Percentiles rank a stretch among this genome's conserved stretches.
These are phyloP conservation scores for Drosophila atripex DNA, from an alignment of 2,888 invertebrate species.

Conservation along the genomic window DNA sequence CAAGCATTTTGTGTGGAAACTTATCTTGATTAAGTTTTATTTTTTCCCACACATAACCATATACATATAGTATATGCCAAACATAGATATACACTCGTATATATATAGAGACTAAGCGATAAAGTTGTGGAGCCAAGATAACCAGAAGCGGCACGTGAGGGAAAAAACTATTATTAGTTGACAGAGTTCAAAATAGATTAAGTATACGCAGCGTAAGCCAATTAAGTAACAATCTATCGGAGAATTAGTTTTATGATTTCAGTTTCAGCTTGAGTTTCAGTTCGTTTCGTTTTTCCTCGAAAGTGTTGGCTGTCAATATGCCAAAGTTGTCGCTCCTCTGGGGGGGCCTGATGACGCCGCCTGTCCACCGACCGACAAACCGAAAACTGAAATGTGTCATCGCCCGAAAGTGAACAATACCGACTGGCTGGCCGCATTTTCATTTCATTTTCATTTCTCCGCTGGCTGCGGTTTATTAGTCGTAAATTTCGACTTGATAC, in stretches of 20 bases:
- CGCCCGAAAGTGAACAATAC: constrained; percentile 20
- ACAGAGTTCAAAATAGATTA: constrained; percentile 50
- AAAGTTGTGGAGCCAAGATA: constrained; percentile 34
- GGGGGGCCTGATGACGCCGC: constrained; percentile 14
- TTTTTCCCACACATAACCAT: constrained; percentile 4
- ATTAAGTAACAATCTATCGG: constrained; percentile 50
- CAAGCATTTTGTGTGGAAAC: constrained; percentile 16
- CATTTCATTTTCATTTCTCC: constrained; percentile 31
- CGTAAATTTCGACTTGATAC: constrained; percentile 40
- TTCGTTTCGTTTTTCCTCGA: not conserved
- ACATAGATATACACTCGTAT: no score
- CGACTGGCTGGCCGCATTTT: constrained; percentile 23
- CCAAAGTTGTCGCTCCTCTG: constrained; percentile 19
- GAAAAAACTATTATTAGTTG: constrained; percentile 50
- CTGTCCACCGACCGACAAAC: constrained; percentile 9
- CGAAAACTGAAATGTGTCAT: constrained; percentile 29
- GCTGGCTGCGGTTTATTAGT: constrained; percentile 38
- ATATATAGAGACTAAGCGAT: constrained; percentile 27
- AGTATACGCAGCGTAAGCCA: constrained; percentile 60
- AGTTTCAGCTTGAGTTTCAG: constrained; percentile 3
- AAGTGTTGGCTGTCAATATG: constrained; percentile 24
- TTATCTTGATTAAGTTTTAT: constrained; percentile 38
- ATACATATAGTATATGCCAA: no score
- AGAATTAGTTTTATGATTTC: not conserved
- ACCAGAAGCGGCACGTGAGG: constrained; percentile 58